phyloP scores from a whole-genome alignment of 2,888 invertebrate genomes.

The Meandrusa payeni region DNA sequence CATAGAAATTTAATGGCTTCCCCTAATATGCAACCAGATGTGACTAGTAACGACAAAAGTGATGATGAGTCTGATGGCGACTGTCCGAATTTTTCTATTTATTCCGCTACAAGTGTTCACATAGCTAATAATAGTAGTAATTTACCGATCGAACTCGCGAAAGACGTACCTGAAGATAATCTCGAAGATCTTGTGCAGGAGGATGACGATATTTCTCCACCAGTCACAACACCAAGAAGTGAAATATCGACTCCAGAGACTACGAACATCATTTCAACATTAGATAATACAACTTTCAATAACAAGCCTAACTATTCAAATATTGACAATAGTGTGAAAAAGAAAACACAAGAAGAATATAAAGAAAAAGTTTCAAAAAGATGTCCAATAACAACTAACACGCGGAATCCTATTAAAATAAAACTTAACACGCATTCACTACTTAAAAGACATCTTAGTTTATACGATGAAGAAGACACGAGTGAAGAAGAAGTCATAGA shows the following conservation, averaged over 20 bases:
- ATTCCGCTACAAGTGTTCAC: constrained; percentile 90
- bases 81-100: constrained; percentile 92
- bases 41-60: constrained; percentile 47
- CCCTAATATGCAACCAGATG: constrained; percentile 26
- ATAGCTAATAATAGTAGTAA: constrained; percentile 78
- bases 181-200: constrained; percentile 48
- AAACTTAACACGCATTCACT: constrained; percentile 69
- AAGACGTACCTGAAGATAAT: constrained; percentile 31
- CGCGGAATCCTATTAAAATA: constrained; percentile 67
- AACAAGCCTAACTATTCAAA: constrained; percentile 15
- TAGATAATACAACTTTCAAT: constrained; percentile 1
- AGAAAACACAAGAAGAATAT: constrained; percentile 50
- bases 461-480: constrained; percentile 78
- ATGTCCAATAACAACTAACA: constrained; percentile 60
- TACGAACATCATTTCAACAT: not conserved
- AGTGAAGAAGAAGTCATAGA: constrained; percentile 19
- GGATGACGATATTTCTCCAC: constrained; percentile 41
- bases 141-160: constrained; percentile 30
- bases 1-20: constrained; percentile 52
- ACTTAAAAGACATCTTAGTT: constrained; percentile 71
- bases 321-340: constrained; percentile 29
- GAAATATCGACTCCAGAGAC: not conserved
- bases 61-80: constrained; percentile 82
- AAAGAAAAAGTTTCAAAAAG: constrained; percentile 62
- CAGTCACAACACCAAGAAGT: constrained; percentile 17